A percentile compares a stretch with the other conserved stretches of the same genome.
Evolutionary conservation across 2,797 vertebrate genomes (phyloP).

Genomic region (Malacoraja senta): DNA sequence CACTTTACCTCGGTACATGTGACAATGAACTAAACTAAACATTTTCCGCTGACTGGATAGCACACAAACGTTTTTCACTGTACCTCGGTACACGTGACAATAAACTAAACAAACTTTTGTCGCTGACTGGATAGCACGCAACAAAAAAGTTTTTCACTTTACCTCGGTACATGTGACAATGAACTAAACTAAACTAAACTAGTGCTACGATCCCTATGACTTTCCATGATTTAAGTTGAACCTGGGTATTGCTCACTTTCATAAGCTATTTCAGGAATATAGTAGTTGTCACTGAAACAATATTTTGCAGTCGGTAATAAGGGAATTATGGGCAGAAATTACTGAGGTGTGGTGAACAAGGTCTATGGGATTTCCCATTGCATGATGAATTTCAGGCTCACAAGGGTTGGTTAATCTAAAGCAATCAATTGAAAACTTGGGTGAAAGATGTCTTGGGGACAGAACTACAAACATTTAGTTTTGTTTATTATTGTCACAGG

Average conservation of each 20-base stretch:
- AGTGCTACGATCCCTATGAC: constrained; percentile 24
- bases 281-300: background rate
- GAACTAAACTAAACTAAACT: no score
- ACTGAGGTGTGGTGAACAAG: background rate
- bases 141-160: no score
- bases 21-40: no score
- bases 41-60: no score
- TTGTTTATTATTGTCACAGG: no score
- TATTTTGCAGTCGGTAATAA: background rate
- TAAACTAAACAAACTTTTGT: no score
- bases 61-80: no score
- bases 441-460: background rate
- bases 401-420: background rate
- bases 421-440: background rate
- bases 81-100: no score
- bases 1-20: no score
- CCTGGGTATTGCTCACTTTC: background rate
- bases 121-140: no score
- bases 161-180: no score
- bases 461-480: no score
- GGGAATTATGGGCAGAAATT: background rate
- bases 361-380: background rate
- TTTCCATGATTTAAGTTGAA: background rate
- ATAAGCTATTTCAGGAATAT: background rate
- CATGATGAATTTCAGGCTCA: background rate